These are phyloP conservation scores for Heliangelus exortis DNA, from an alignment of 2,797 vertebrate species.

Conservation along the genomic window DNA sequence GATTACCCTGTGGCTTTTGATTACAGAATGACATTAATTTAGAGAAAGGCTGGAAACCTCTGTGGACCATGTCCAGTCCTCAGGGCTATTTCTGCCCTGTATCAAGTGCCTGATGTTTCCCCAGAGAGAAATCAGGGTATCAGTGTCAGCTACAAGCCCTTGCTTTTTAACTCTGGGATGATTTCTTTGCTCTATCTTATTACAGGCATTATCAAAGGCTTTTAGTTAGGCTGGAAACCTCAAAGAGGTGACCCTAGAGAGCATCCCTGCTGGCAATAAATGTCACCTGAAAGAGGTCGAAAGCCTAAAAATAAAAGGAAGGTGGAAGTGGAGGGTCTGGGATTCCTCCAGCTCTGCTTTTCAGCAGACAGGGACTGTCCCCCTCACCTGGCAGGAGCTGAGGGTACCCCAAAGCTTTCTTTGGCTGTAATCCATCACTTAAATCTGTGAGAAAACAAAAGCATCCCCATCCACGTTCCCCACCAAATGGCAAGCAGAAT, in stretches of 20 bases:
- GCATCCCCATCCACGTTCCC: neutral
- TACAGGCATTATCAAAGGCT: neutral
- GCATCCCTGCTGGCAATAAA: neutral
- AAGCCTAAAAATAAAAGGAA: neutral
- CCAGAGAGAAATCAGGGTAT: neutral
- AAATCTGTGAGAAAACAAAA: neutral
- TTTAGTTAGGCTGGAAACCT: neutral
- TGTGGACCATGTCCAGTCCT: neutral
- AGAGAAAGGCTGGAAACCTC: neutral
- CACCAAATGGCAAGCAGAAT: neutral
- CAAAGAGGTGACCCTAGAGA: neutral
- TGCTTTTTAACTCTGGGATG: neutral
- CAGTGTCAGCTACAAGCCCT: neutral
- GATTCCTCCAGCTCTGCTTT: neutral
- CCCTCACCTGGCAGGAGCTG: neutral
- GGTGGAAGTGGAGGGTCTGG: neutral
- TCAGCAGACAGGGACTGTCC: accelerated
- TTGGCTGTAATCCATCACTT: neutral
- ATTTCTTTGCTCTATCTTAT: neutral
- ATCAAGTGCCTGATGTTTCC: neutral
- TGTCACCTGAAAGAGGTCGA: neutral
- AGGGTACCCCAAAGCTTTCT: neutral
- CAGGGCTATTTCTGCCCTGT: neutral
- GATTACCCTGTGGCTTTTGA: neutral
- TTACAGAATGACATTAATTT: neutral